Base-by-base conservation (phyloP, 2,113 vertebrate species). In the Psilopsiagon aurifrons region DNA sequence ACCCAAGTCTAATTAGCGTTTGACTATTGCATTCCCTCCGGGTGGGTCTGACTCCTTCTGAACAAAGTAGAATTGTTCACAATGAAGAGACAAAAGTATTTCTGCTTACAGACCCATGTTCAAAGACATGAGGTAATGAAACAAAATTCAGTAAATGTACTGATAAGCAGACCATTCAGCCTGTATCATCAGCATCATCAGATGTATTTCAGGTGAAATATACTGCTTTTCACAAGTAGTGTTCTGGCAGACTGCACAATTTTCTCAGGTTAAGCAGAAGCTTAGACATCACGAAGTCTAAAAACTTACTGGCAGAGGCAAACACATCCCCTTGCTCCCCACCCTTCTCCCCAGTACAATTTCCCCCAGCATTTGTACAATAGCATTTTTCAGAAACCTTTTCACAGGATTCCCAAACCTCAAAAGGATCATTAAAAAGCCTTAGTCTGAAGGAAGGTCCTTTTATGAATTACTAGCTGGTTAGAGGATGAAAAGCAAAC, bases 401-500 rank as follows among this genome's bases (percentile, higher is more conserved):
- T 66, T 77, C 37, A 74, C 19, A 74, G n/a, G 37, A 82, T 71
- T 86, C 25, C 12, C 59, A 64, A 82, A 60, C 25, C 41, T 68
- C 44, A 62, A 55, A 86, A 69, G 46, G 37, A 24, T 88, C 37
- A 44, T 74, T 46, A 88, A 83, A 80, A 86, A 63, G 28, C 62
- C 16, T 35, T 59, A 60, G 24, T 70, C 43, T 82, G 74, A 77
- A 92, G 80, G 27, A 92, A 67, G n/a, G 41, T 84, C 37, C 25
- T 93, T 94, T 86, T 60, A 44, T 78, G 83, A 62, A 57, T 88
- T 80, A 74, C 43, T 70, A 74, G 54, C 41, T 20, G 37, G 28
- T 37, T 59, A 81, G 54, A 83, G 28, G 69, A 82, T 89, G 66
- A 92, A 82, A 95, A 95, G 83, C 55, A 75, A 92, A 89, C 60